Evolutionary conservation across 1,140 invertebrate species (phyloP).

Genomic region (Venturia canescens): DNA sequence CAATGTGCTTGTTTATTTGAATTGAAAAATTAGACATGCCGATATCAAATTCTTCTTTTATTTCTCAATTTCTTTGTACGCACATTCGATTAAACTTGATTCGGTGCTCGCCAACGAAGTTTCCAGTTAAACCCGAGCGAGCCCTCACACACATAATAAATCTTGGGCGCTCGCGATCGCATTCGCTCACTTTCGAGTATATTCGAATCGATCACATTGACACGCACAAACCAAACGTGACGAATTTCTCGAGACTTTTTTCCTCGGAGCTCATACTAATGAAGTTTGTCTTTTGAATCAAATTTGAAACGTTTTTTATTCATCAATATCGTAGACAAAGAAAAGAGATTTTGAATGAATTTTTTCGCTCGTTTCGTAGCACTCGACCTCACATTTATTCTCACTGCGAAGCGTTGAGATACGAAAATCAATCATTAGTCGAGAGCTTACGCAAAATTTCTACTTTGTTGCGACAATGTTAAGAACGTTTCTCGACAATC

Average conservation of each 20-base stretch:
- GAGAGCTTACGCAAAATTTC: constrained; percentile 50
- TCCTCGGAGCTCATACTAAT: no score
- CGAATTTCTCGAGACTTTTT: neutral
- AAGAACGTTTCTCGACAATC: constrained; percentile 35
- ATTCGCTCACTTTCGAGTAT: neutral
- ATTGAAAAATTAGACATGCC: neutral
- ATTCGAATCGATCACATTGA: neutral
- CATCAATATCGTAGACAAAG: no score
- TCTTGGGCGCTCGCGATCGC: neutral
- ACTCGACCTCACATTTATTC: no score
- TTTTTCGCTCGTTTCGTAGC: no score
- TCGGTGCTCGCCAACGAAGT: neutral
- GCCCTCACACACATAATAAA: neutral
- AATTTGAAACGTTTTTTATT: no score
- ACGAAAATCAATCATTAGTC: no score
- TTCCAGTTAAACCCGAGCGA: neutral
- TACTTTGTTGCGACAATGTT: constrained; percentile 17
- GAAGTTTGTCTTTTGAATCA: neutral
- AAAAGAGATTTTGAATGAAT: no score
- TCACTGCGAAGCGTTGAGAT: neutral
- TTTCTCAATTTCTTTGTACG: neutral
- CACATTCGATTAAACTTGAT: neutral
- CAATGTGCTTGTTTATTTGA: neutral
- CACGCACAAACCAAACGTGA: neutral
- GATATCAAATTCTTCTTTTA: neutral